Percentiles rank a stretch among this genome's conserved stretches.
phyloP scores from a whole-genome alignment of 2,113 vertebrate species.

The Siniperca knerii region DNA sequence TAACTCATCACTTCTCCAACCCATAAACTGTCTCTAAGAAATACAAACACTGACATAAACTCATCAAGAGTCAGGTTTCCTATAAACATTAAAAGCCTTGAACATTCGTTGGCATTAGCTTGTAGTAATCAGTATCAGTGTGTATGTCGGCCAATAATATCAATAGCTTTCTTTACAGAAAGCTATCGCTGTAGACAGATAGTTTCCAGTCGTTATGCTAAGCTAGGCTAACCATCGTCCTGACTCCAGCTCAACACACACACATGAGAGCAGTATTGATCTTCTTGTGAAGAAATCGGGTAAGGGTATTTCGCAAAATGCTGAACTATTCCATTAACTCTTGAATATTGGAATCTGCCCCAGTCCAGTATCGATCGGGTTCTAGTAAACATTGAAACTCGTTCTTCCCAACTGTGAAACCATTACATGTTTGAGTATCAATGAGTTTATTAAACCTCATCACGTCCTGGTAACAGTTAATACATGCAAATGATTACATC shows the following conservation, averaged over 20 bases:
- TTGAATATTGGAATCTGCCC: background rate
- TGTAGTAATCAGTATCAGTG: background rate
- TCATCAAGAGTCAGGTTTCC: conserved; percentile 8
- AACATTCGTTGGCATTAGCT: background rate
- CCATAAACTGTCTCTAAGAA: conserved; percentile 17
- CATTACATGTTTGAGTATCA: conserved; percentile 17
- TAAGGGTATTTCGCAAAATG: background rate
- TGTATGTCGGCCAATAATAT: background rate
- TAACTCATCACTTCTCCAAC: conserved; percentile 25
- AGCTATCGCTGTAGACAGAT: background rate
- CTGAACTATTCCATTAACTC: background rate
- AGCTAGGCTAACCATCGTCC: background rate
- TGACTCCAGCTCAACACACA: background rate
- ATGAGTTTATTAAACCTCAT: conserved; percentile 73
- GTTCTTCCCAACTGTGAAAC: background rate
- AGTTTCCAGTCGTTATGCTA: background rate
- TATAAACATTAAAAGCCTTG: background rate
- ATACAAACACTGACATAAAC: conserved; percentile 44
- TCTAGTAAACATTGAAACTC: background rate
- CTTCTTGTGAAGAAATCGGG: no score
- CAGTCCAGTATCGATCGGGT: background rate
- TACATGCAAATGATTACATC: conserved; percentile 57
- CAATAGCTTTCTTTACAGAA: background rate
- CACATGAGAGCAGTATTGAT: no score
- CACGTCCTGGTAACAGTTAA: conserved; percentile 40